Percentiles rank a stretch among this genome's conserved stretches.
phyloP scores from a whole-genome alignment of 2,888 invertebrate genomes.

The Clitarchus hookeri region DNA sequence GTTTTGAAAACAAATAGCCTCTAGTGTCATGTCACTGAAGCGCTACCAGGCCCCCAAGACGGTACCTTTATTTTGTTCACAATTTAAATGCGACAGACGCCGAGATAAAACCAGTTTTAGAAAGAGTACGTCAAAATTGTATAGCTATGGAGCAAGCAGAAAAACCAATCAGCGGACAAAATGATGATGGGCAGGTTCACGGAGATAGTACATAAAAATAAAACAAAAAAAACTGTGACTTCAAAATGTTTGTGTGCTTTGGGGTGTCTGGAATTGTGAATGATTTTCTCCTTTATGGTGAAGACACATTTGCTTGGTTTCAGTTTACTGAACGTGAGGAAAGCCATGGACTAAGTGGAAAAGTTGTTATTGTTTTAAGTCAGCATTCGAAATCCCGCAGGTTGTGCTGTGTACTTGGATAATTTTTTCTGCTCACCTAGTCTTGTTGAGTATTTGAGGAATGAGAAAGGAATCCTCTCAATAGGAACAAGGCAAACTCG shows the following conservation, averaged over 20 bases:
- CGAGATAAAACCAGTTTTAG: not conserved
- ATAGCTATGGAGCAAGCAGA: not conserved
- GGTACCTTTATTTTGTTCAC: not conserved
- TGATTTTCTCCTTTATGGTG: slow-evolving; percentile 22
- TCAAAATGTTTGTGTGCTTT: slow-evolving; percentile 11
- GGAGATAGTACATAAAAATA: not conserved
- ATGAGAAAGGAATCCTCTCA: slow-evolving; percentile 15
- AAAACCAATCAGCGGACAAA: not conserved
- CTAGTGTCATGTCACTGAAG: not conserved
- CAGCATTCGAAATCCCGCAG: not conserved
- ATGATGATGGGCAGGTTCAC: not conserved
- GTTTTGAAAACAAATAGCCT: slow-evolving; percentile 10
- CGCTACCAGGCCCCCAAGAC: not conserved
- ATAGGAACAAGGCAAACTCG: slow-evolving; percentile 21
- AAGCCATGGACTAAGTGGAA: slow-evolving; percentile 6
- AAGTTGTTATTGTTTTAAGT: slow-evolving; percentile 17
- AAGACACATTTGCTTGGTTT: not conserved
- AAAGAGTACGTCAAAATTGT: not conserved
- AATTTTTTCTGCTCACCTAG: slow-evolving; percentile 11
- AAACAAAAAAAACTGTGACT: not conserved
- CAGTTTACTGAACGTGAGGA: not conserved
- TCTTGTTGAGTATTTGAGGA: slow-evolving; percentile 3
- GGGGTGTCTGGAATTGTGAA: slow-evolving; percentile 23
- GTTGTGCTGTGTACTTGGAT: not conserved
- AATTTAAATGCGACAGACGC: not conserved